phyloP scores from a whole-genome alignment of 2,888 invertebrate species.

The Petrolisthes cinctipes region DNA sequence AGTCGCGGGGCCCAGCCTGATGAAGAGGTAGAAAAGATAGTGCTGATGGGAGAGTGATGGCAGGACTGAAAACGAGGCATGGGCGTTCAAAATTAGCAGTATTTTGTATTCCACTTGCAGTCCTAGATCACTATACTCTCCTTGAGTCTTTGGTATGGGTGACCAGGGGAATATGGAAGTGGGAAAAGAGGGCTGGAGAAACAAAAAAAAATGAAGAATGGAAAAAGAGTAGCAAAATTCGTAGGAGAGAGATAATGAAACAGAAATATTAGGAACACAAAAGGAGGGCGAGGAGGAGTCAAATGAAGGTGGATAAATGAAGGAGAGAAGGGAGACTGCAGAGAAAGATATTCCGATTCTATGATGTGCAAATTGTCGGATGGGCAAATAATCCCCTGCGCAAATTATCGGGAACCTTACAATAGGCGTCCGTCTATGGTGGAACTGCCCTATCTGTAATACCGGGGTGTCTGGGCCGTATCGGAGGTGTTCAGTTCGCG shows the following conservation, averaged over 20 bases:
- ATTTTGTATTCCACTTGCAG: too few relatives aligned
- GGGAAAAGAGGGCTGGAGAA: not conserved
- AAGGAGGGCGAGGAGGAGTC: not conserved
- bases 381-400: not conserved
- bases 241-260: not conserved
- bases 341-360: constrained; percentile 4
- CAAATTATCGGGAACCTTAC: not conserved
- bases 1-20: not conserved
- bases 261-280: not conserved
- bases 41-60: constrained; percentile 5
- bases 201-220: not conserved
- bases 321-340: not conserved
- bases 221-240: not conserved
- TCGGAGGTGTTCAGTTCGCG: not conserved
- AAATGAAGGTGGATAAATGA: not conserved
- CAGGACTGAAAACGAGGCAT: not conserved
- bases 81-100: too few relatives aligned
- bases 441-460: not conserved
- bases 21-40: constrained; percentile 38
- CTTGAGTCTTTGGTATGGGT: too few relatives aligned
- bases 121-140: too few relatives aligned
- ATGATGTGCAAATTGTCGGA: too few relatives aligned
- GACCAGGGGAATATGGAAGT: not conserved
- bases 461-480: not conserved
- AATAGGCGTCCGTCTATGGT: not conserved